Conservation (phyloP, 37 sponge, comb jelly and placozoan genomes). For the Dysidea cf. avara region DNA sequence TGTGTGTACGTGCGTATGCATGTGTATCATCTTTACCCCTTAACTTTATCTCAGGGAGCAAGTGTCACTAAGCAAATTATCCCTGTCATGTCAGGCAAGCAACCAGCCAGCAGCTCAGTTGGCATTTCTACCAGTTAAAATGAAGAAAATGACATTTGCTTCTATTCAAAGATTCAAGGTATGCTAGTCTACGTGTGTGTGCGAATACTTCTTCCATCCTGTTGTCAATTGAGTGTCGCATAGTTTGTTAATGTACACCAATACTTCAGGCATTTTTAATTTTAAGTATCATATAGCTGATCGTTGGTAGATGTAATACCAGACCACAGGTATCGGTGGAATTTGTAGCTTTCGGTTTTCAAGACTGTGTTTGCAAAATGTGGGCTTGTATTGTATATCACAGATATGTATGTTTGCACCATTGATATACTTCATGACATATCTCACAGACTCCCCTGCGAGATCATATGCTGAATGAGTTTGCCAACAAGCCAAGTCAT, state of each 20-base stretch:
- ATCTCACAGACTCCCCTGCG: slow-evolving; percentile 40
- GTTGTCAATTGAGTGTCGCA: not conserved
- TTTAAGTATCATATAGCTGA: too few species aligned
- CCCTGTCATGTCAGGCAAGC: not conserved
- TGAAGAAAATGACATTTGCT: slow-evolving; percentile 20
- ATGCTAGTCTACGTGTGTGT: not conserved
- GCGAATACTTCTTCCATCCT: not conserved
- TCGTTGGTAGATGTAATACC: too few species aligned
- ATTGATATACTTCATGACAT: too few species aligned
- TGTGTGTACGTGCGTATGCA: not conserved
- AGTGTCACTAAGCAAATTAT: not conserved
- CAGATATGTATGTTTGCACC: too few species aligned
- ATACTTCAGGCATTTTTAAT: too few species aligned
- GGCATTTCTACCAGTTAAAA: not conserved
- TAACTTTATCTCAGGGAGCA: too few species aligned
- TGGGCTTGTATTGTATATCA: too few species aligned
- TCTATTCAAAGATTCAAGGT: slow-evolving; percentile 70
- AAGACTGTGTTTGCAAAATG: too few species aligned
- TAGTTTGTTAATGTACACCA: too few species aligned
- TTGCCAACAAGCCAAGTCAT: slow-evolving; percentile 13
- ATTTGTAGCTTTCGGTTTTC: too few species aligned
- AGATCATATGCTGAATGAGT: slow-evolving; percentile 56
- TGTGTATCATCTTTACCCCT: not conserved
- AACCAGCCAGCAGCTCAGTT: not conserved
- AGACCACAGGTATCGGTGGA: too few species aligned